Evolutionary conservation across 2,113 vertebrate species (phyloP).

Genomic region (Oncorhynchus masou): DNA sequence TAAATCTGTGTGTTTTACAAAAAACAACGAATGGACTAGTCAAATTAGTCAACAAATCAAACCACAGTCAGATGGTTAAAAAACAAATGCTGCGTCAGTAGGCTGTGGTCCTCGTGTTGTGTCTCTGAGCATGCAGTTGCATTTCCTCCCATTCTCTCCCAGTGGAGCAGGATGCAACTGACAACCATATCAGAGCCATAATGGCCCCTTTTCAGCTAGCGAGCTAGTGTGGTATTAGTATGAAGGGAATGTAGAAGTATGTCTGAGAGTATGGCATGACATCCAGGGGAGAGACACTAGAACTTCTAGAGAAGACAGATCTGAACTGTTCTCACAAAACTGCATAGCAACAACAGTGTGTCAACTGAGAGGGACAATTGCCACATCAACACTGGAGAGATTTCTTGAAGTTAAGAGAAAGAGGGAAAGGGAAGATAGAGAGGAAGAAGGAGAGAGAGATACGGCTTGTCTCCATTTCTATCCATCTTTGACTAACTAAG

Average conservation of each 20-base stretch:
- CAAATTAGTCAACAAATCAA: neutral
- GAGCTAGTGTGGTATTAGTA: slow-evolving; percentile 35
- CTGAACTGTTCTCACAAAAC: slow-evolving; percentile 2
- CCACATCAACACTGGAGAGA: slow-evolving; percentile 20
- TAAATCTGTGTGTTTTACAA: neutral
- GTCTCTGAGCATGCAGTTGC: neutral
- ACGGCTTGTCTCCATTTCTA: neutral
- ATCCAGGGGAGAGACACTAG: slow-evolving; percentile 9
- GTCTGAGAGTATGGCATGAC: slow-evolving; percentile 12
- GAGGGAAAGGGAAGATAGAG: neutral
- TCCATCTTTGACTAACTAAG: slow-evolving; percentile 41
- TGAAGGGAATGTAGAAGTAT: slow-evolving; percentile 24
- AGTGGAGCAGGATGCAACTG: slow-evolving; percentile 24
- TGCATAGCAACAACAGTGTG: slow-evolving; percentile 4
- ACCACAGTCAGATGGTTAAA: neutral
- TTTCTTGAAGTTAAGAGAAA: slow-evolving; percentile 11
- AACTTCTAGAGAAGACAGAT: slow-evolving; percentile 15
- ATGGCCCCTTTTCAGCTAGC: slow-evolving; percentile 15
- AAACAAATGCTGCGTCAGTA: neutral
- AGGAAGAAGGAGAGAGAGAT: neutral
- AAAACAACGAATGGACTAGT: neutral
- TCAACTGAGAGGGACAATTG: slow-evolving; percentile 12
- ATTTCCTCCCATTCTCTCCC: slow-evolving; percentile 5
- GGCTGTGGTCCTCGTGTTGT: neutral
- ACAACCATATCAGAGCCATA: slow-evolving; percentile 36